Conservation (phyloP, 2,113 vertebrate genomes). For the Etia nguti region DNA sequence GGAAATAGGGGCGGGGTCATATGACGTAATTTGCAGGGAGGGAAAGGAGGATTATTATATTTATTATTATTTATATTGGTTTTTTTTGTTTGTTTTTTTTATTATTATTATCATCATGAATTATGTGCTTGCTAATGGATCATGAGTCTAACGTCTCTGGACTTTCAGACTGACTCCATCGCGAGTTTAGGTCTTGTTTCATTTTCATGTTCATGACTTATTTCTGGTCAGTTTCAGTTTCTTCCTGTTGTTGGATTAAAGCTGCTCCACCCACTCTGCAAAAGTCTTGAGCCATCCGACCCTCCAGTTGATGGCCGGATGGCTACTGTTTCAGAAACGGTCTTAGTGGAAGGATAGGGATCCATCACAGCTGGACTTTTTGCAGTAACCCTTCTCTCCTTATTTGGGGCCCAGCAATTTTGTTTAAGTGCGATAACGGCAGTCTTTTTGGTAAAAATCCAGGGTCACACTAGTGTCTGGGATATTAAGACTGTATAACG, state of each 20-base stretch:
- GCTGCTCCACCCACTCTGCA: neutral
- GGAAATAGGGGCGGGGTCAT: neutral
- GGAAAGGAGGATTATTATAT: neutral
- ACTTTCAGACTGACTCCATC: neutral
- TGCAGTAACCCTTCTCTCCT: neutral
- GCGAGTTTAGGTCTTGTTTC: neutral
- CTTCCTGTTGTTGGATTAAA: neutral
- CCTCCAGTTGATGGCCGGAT: neutral
- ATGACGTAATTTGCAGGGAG: neutral
- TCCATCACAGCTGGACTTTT: neutral
- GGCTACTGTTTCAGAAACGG: neutral
- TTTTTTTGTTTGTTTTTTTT: neutral
- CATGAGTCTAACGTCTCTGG: rapidly evolving
- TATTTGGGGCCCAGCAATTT: neutral
- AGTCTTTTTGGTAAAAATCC: neutral
- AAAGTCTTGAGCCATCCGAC: neutral
- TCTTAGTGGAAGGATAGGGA: neutral
- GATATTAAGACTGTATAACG: neutral
- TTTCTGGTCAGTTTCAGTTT: neutral
- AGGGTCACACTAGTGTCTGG: neutral
- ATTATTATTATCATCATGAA: neutral
- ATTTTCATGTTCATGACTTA: neutral
- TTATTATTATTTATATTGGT: neutral
- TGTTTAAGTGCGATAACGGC: neutral
- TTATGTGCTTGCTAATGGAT: neutral